These are phyloP conservation scores for Alsophila aescularia DNA, from an alignment of 2,888 invertebrate genomes.

Conservation along the genomic window DNA sequence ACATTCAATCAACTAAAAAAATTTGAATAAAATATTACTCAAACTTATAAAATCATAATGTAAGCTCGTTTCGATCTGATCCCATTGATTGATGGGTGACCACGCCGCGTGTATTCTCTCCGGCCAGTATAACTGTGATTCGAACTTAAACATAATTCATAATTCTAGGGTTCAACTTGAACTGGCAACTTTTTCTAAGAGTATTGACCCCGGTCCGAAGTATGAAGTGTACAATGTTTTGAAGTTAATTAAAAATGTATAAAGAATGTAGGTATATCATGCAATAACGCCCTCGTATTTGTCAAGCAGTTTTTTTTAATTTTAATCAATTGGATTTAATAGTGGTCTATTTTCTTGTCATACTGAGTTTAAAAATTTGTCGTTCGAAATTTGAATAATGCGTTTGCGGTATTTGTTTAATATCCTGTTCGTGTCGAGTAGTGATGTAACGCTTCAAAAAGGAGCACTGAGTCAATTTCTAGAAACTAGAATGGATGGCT, in stretches of 20 bases:
- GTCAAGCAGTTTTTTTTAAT: conserved; percentile 62
- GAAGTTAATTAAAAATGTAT: conserved; percentile 80
- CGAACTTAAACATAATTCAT: conserved; percentile 29
- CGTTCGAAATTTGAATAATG: conserved; percentile 36
- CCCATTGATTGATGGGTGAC: conserved; percentile 84
- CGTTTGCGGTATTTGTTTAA: conserved; percentile 57
- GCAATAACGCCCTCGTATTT: conserved; percentile 69
- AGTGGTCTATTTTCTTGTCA: conserved; percentile 45
- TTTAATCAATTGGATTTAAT: conserved; percentile 51
- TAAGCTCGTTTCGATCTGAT: conserved; percentile 80
- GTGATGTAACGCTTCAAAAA: conserved; percentile 48
- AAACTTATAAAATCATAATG: conserved; percentile 80
- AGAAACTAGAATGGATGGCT: conserved; percentile 19
- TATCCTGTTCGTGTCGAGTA: conserved; percentile 65
- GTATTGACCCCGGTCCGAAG: conserved; percentile 73
- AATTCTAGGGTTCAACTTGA: conserved; percentile 50
- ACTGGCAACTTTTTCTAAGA: conserved; percentile 57
- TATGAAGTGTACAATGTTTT: conserved; percentile 69
- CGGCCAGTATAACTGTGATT: conserved; percentile 46
- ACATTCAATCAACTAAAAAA: conserved; percentile 78
- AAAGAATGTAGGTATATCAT: conserved; percentile 75
- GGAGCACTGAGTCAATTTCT: conserved; percentile 49
- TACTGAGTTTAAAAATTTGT: conserved; percentile 38
- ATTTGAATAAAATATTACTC: conserved; percentile 83
- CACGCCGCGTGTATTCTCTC: conserved; percentile 61